Conservation (phyloP, 2,888 invertebrate species). For the Caenorhabditis afra region DNA sequence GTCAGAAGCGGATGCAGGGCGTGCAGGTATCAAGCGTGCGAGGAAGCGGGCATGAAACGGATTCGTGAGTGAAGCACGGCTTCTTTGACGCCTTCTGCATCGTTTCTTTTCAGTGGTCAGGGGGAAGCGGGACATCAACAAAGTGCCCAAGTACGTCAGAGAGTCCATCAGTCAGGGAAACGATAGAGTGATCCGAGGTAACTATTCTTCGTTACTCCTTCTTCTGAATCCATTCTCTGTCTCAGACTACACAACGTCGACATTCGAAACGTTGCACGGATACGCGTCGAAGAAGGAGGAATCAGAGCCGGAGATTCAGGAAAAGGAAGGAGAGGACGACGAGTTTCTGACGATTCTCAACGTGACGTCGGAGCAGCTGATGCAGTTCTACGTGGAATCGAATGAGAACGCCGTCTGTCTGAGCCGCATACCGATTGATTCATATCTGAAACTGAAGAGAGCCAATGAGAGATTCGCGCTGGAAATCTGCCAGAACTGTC, state of each 20-base stretch:
- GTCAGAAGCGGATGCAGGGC: conserved; percentile 43
- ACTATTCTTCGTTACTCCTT: too few species aligned
- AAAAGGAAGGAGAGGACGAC: neutral
- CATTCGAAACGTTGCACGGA: conserved; percentile 32
- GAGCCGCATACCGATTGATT: neutral
- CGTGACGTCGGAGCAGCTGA: conserved; percentile 21
- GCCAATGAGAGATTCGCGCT: neutral
- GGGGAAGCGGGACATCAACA: conserved; percentile 38
- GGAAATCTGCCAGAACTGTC: conserved; percentile 24
- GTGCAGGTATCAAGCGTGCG: conserved; percentile 32
- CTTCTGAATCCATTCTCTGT: neutral
- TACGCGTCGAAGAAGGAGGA: conserved; percentile 16
- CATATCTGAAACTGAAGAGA: conserved; percentile 5
- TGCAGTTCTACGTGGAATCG: conserved; percentile 29
- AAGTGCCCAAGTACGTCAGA: conserved; percentile 27
- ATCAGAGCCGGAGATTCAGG: neutral
- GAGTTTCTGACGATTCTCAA: conserved; percentile 25
- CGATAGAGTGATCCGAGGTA: conserved; percentile 21
- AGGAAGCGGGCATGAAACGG: conserved; percentile 30
- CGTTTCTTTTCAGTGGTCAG: conserved; percentile 37
- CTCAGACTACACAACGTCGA: conserved; percentile 31
- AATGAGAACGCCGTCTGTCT: conserved; percentile 24
- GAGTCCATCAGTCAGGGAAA: conserved; percentile 27
- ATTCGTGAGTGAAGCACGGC: conserved; percentile 11
- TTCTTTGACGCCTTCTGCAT: neutral